A percentile compares a stretch with the other conserved stretches of the same genome.
phyloP scores from a whole-genome alignment of 2,888 invertebrate genomes.

The Platycnemis pennipes region DNA sequence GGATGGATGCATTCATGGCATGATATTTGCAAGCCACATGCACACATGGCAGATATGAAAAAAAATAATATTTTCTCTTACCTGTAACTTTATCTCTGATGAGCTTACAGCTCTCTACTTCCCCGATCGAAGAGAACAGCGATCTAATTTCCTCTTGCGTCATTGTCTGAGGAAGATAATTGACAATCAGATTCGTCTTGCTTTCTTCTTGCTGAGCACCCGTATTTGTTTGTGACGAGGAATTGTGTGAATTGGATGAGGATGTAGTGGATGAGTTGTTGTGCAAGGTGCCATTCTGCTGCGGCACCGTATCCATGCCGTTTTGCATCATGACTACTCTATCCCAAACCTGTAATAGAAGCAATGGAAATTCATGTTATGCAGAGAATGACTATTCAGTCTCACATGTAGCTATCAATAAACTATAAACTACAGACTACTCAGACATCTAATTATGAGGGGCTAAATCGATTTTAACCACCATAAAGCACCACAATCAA shows the following conservation, averaged over 20 bases:
- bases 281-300: conserved; percentile 87
- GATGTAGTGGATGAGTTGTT: conserved; percentile 76
- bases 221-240: conserved; percentile 77
- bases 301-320: conserved; percentile 90
- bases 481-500: no score
- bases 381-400: background rate
- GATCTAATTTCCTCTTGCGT: conserved; percentile 99
- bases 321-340: conserved; percentile 87
- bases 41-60: background rate
- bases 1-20: background rate
- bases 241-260: conserved; percentile 77
- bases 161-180: conserved; percentile 99
- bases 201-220: conserved; percentile 91
- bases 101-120: conserved; percentile 99
- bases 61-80: no score
- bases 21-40: background rate
- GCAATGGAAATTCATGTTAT: background rate
- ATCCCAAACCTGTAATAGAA: conserved; percentile 72
- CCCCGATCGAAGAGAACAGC: conserved; percentile 98
- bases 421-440: background rate
- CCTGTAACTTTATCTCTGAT: conserved; percentile 99
- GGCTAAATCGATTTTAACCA: background rate
- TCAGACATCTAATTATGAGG: background rate
- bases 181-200: conserved; percentile 99
- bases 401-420: background rate